phyloP scores from a whole-genome alignment of 2,888 invertebrate genomes.

The Strigamia crassipes region DNA sequence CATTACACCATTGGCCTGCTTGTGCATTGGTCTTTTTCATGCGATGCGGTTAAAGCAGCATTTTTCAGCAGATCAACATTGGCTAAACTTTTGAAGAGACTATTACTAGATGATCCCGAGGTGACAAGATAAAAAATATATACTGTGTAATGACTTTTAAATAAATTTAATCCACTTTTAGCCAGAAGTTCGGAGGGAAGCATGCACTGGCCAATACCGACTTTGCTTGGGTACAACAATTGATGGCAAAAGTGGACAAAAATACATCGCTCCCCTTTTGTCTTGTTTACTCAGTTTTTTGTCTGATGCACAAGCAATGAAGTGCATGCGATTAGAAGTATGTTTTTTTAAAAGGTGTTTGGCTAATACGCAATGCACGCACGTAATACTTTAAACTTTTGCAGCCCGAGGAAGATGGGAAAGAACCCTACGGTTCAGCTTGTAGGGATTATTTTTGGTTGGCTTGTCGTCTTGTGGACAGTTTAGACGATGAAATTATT shows the following conservation, averaged over 20 bases:
- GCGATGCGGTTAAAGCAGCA: conserved; percentile 74
- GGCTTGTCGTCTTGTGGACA: conserved; percentile 83
- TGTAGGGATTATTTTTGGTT: conserved; percentile 95
- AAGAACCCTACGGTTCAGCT: conserved; percentile 92
- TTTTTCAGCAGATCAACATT: conserved; percentile 76
- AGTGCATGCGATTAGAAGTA: conserved; percentile 66
- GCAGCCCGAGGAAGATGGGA: conserved; percentile 71
- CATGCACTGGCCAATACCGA: conserved; percentile 88
- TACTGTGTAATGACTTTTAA: background rate
- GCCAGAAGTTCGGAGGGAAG: conserved; percentile 85
- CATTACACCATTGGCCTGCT: conserved; percentile 90
- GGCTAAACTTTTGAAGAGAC: conserved; percentile 75
- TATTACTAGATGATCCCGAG: conserved; percentile 90
- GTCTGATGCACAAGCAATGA: conserved; percentile 83
- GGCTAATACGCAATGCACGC: too few species aligned
- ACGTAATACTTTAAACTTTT: background rate
- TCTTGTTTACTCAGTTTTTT: conserved; percentile 80
- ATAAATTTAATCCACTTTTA: conserved; percentile 51
- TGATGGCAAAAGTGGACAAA: conserved; percentile 58
- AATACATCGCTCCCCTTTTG: conserved; percentile 71
- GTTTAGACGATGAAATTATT: conserved; percentile 77
- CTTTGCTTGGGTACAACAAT: conserved; percentile 71
- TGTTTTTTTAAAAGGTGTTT: conserved; percentile 8
- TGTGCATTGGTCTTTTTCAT: conserved; percentile 90
- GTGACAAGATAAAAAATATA: conserved; percentile 51